Percentiles rank a stretch among this genome's conserved stretches.
Evolutionary conservation across 1,140 invertebrate genomes (phyloP).

Genomic region (Bombus picipes): DNA sequence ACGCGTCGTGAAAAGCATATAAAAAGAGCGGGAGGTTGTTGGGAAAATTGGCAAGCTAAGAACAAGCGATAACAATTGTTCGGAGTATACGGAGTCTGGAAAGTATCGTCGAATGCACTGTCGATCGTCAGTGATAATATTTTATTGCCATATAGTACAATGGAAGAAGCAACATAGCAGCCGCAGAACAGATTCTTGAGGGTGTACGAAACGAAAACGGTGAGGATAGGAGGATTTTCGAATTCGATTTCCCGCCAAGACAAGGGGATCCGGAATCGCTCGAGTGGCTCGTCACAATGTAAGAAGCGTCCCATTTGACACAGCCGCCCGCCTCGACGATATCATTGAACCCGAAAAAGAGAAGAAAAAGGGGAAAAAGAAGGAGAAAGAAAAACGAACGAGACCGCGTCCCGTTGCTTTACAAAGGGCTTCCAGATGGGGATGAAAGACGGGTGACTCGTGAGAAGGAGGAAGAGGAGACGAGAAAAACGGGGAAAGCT

Average conservation of each 20-base stretch:
- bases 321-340: conserved; percentile 27
- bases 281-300: conserved; percentile 15
- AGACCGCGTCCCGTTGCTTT: conserved; percentile 32
- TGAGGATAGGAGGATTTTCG: background rate
- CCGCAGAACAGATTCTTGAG: background rate
- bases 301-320: conserved; percentile 39
- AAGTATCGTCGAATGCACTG: background rate
- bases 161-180: background rate
- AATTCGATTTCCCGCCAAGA: conserved; percentile 38
- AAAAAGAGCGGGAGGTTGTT: background rate
- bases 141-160: background rate
- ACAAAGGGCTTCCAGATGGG: conserved; percentile 28
- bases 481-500: background rate
- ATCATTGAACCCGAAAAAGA: conserved; percentile 37
- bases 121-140: background rate
- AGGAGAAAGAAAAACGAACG: background rate
- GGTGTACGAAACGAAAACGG: background rate
- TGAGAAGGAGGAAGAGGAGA: background rate
- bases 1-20: background rate
- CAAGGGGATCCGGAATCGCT: background rate
- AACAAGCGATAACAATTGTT: background rate
- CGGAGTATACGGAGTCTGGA: background rate
- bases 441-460: background rate
- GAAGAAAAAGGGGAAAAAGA: background rate
- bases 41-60: background rate